phyloP scores from a whole-genome alignment of 2,797 vertebrate genomes.

The Channa striata region DNA sequence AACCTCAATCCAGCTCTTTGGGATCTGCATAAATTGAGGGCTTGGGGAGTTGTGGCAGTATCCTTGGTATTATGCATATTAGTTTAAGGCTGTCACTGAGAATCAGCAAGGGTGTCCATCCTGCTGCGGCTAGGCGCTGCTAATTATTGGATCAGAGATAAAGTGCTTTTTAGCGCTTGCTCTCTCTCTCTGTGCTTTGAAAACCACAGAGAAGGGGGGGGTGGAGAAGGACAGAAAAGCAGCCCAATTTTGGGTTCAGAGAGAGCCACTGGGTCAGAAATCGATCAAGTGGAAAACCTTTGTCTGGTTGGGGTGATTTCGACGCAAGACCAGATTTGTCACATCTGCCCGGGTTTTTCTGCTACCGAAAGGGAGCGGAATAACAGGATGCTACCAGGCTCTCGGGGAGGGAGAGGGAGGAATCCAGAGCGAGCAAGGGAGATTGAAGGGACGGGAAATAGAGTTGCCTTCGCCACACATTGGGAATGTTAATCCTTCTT shows the following conservation, averaged over 20 bases:
- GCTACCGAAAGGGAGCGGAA: conserved; percentile 72
- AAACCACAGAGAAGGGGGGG: conserved; percentile 51
- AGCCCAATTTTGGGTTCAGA: conserved; percentile 65
- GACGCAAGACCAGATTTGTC: conserved; percentile 81
- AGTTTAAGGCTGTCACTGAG: conserved; percentile 86
- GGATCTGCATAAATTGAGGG: conserved; percentile 88
- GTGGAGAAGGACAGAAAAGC: conserved; percentile 48
- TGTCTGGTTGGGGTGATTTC: conserved; percentile 75
- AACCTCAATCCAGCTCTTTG: conserved; percentile 84
- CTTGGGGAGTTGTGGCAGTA: conserved; percentile 81
- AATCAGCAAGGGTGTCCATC: conserved; percentile 85
- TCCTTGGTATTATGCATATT: conserved; percentile 87
- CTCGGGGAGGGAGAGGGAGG: conserved; percentile 42
- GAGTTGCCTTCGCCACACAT: conserved; percentile 57
- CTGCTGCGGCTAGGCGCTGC: conserved; percentile 77
- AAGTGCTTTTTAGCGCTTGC: conserved; percentile 75
- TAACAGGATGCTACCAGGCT: conserved; percentile 78
- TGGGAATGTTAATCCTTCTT: conserved; percentile 52
- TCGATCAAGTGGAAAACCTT: conserved; percentile 84
- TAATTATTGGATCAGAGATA: conserved; percentile 88
- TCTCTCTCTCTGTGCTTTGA: conserved; percentile 65
- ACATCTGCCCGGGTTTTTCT: conserved; percentile 78
- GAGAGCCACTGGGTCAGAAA: conserved; percentile 78
- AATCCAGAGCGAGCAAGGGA: conserved; percentile 35
- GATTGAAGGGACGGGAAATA: conserved; percentile 41